Base-by-base conservation (phyloP, 2,113 vertebrate genomes). In the Elachura formosa region DNA sequence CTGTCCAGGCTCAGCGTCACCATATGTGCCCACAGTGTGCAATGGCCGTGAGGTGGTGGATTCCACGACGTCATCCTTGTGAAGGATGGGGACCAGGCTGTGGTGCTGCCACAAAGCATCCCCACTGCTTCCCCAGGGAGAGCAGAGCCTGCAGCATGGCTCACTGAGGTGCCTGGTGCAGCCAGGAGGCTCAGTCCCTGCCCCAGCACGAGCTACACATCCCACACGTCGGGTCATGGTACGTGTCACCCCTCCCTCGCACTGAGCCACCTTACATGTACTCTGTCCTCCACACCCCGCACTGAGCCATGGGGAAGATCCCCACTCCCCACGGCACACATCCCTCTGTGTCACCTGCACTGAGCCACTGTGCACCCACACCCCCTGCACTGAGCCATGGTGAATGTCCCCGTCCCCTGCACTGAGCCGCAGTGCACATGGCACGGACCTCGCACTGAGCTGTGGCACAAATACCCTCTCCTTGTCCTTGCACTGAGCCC, bases 31-130 rank as follows among this genome's bases (percentile, higher is more conserved):
- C 84, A 98, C 99, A 0, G 99, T 99, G 40, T 99, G 99, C 94
- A 99, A 99, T 0, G 99, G 99, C 55, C 99, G 99, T 0, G 99
- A 99, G 96, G 99, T 99, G 95, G 98, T 99, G 91, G 99, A 99
- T 96, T 99, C 99, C 12, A 99, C 99, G 2, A 99, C 99, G 0
- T 99, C 99, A 0, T 99, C 99, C 58, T 98, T 99, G 97, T 99
- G 98, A 99, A 97, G 94, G 63, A 45, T 8, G 9, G 29, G 23
- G 31, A 4, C 40, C 61, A 41, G 29, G 49, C 54, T 6, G 0
- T 15, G 66, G 63, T 81, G 88, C 38, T 28, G 54, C 55, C 10
- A 17, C 18, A 1, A 2, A 18, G 84, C 63, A 45, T 51, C 52
- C 29, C 5, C 1, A 41, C 51, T 40, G 10, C 68, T 41, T 76